Percentiles rank a stretch among this genome's conserved stretches.
Evolutionary conservation across 2,888 invertebrate genomes (phyloP).

Genomic region (Stenoptilia bipunctidactyla): DNA sequence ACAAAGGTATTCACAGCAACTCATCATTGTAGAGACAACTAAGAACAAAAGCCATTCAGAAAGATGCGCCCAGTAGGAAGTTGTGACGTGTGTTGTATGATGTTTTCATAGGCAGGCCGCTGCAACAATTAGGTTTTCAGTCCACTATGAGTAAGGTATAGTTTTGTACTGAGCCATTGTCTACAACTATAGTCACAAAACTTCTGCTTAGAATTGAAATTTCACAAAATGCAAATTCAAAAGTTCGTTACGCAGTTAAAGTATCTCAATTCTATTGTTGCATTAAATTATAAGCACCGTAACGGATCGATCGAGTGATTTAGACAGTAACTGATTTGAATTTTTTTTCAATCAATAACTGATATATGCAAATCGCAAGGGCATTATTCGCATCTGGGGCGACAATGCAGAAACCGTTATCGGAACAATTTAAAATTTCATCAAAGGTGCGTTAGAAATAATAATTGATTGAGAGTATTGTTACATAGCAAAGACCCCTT

Average conservation of each 20-base stretch:
- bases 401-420: conserved; percentile 65
- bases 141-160: conserved; percentile 45
- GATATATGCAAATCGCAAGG: conserved; percentile 62
- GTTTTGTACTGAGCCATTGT: conserved; percentile 49
- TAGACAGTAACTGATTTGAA: conserved; percentile 53
- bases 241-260: conserved; percentile 5
- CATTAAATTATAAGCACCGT: conserved; percentile 48
- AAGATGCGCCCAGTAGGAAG: conserved; percentile 46
- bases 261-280: conserved; percentile 27
- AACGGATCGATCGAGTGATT: conserved; percentile 58
- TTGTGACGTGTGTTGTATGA: conserved; percentile 53
- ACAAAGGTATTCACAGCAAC: conserved; percentile 27
- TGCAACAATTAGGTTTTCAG: conserved; percentile 54
- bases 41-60: conserved; percentile 66
- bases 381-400: conserved; percentile 39
- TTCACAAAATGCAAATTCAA: conserved; percentile 24
- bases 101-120: conserved; percentile 40
- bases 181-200: conserved; percentile 29
- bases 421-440: conserved; percentile 61
- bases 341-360: conserved; percentile 70
- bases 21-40: conserved; percentile 44
- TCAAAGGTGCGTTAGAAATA: conserved; percentile 65
- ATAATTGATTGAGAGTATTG: conserved; percentile 64
- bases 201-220: conserved; percentile 43
- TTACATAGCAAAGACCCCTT: conserved; percentile 45